Percentiles rank a stretch among this genome's conserved stretches.
phyloP scores from a whole-genome alignment of 2,113 vertebrate species.

The Guaruba guarouba region DNA sequence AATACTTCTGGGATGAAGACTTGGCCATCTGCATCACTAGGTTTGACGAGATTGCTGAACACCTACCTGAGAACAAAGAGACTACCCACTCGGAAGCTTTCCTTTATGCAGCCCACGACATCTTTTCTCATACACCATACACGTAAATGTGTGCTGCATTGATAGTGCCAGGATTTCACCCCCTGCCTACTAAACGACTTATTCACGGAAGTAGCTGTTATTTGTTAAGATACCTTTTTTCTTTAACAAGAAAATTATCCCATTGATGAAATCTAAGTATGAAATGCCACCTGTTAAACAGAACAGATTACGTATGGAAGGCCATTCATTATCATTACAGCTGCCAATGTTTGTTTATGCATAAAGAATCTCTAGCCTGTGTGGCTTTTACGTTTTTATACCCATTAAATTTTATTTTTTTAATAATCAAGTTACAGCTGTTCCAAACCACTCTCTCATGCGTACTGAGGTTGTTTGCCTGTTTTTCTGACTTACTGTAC shows the following conservation, averaged over 20 bases:
- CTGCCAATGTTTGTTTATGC: conserved; percentile 30
- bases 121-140: not conserved
- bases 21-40: not conserved
- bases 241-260: conserved; percentile 25
- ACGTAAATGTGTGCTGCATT: not conserved
- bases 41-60: not conserved
- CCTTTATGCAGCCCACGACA: not conserved
- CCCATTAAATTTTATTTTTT: conserved; percentile 51
- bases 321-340: not conserved
- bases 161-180: not conserved
- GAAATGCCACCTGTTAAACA: conserved; percentile 36
- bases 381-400: conserved; percentile 6
- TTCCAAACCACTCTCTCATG: not conserved
- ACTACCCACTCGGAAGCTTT: not conserved
- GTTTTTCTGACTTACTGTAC: not conserved
- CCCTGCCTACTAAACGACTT: not conserved
- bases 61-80: not conserved
- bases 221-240: not conserved
- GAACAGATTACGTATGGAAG: not conserved
- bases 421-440: conserved; percentile 51
- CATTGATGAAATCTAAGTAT: not conserved
- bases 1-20: not conserved
- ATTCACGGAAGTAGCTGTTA: not conserved
- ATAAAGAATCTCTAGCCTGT: not conserved
- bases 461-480: not conserved